Evolutionary conservation across 2,888 invertebrate genomes (phyloP).

Genomic region (Epinotia bilunana): DNA sequence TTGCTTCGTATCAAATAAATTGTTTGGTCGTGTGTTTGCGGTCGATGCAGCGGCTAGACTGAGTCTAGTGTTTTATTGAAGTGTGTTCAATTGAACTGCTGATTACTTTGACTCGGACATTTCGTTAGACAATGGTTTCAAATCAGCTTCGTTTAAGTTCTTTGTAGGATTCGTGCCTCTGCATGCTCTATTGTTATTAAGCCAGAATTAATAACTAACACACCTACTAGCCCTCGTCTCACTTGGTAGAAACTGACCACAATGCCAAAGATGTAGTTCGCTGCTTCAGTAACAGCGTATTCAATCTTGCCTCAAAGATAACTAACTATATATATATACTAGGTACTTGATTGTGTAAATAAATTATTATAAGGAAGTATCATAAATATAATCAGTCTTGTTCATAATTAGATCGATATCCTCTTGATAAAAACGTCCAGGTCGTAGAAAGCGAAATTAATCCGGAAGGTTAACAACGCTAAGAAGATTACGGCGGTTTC

Average conservation of each 20-base stretch:
- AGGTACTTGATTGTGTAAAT: not conserved
- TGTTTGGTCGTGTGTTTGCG: slow-evolving; percentile 1
- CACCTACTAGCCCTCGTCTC: no score
- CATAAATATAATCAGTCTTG: not conserved
- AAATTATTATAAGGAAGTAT: not conserved
- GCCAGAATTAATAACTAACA: not conserved
- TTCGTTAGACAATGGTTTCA: not conserved
- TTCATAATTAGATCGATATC: slow-evolving; percentile 25
- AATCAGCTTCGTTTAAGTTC: not conserved
- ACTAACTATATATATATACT: not conserved
- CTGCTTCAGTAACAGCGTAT: no score
- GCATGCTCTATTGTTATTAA: not conserved
- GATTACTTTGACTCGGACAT: not conserved
- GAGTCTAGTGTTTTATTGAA: slow-evolving; percentile 7
- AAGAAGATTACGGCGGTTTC: slow-evolving; percentile 42
- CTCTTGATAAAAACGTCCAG: slow-evolving; percentile 13
- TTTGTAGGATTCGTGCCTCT: not conserved
- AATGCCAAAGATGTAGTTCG: no score
- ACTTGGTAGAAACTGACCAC: no score
- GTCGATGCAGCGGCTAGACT: slow-evolving; percentile 15
- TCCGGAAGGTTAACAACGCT: slow-evolving; percentile 29
- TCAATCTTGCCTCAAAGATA: no score
- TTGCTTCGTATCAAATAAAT: slow-evolving; percentile 19
- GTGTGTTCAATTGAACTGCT: not conserved
- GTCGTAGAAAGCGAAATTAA: slow-evolving; percentile 40